Conservation (phyloP, 2,797 vertebrate species). For the Scarus forsteni region DNA sequence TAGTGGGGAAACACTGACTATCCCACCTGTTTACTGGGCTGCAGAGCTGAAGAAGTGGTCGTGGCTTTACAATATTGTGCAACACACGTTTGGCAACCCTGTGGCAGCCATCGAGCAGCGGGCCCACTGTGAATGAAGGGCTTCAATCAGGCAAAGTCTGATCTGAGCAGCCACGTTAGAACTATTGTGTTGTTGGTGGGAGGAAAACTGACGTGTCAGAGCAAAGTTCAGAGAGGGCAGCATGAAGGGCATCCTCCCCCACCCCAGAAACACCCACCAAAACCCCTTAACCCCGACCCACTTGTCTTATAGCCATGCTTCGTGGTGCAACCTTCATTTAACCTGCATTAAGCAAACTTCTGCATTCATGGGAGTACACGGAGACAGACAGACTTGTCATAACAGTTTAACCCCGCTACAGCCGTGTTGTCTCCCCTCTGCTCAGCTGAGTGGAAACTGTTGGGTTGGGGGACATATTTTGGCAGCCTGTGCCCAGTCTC, state of each 20-base stretch:
- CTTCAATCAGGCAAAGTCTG: slow-evolving; percentile 35
- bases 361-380: neutral
- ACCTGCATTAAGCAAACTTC: neutral
- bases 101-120: slow-evolving; percentile 2
- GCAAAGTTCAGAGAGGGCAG: slow-evolving; percentile 73
- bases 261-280: neutral
- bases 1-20: neutral
- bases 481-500: slow-evolving; percentile 7
- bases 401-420: neutral
- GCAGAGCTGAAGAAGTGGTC: neutral
- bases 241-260: slow-evolving; percentile 11
- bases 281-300: neutral
- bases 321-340: neutral
- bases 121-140: neutral
- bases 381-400: neutral
- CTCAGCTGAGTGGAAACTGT: neutral
- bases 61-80: slow-evolving; percentile 30
- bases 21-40: neutral
- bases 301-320: neutral
- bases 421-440: neutral
- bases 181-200: slow-evolving; percentile 7
- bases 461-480: slow-evolving; percentile 11
- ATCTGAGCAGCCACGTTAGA: slow-evolving; percentile 3
- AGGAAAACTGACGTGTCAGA: slow-evolving; percentile 52
- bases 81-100: slow-evolving; percentile 53